Evolutionary conservation across 2,113 vertebrate genomes (phyloP).

Genomic region (Puffinus mauretanicus): DNA sequence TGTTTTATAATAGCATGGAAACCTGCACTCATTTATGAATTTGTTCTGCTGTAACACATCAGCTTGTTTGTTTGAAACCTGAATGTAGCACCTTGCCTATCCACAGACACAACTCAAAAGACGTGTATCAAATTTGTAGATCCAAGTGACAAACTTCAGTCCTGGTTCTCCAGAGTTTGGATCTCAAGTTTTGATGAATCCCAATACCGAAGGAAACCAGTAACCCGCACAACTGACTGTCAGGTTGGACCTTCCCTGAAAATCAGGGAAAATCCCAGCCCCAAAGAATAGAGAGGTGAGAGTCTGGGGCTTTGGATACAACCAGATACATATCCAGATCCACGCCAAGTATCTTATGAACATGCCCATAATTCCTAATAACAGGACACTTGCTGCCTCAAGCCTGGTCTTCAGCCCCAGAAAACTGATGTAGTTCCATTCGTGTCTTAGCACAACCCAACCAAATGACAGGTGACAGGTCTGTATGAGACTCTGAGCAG

Average conservation of each 20-base stretch:
- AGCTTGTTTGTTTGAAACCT: neutral
- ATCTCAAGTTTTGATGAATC: neutral
- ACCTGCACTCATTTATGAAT: neutral
- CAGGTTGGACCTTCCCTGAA: neutral
- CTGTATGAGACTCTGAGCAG: neutral
- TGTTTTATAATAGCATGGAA: neutral
- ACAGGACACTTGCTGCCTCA: neutral
- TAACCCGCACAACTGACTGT: neutral
- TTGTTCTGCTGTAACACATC: neutral
- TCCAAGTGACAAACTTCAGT: neutral
- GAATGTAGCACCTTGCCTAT: neutral
- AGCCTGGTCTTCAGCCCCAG: neutral
- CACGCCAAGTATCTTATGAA: neutral
- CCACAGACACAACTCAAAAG: neutral
- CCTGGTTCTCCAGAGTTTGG: neutral
- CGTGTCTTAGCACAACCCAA: neutral
- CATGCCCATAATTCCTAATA: neutral
- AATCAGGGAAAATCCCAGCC: neutral
- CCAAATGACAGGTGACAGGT: neutral
- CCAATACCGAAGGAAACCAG: neutral
- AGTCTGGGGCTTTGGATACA: neutral
- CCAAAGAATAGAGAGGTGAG: neutral
- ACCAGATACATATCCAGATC: neutral
- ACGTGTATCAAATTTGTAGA: neutral
- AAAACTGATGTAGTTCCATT: neutral